These are phyloP conservation scores for Drosophila sucinea DNA, from an alignment of 1,140 invertebrate genomes.

Conservation along the genomic window DNA sequence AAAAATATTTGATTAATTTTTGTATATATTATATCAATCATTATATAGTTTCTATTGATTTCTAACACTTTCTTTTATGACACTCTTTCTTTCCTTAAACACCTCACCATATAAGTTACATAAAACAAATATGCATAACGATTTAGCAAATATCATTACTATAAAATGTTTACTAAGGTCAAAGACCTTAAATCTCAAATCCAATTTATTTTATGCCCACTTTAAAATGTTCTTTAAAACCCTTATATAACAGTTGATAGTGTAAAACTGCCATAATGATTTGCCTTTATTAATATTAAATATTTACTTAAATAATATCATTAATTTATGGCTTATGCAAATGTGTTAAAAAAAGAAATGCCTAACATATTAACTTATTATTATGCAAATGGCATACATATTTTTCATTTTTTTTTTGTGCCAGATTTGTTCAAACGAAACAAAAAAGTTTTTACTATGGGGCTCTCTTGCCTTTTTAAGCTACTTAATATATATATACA, in stretches of 20 bases:
- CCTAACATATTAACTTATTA: constrained; percentile 16
- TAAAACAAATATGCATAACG: too few relatives aligned
- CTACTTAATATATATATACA: background rate
- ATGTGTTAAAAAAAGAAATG: constrained; percentile 7
- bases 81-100: too few relatives aligned
- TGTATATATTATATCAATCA: too few relatives aligned
- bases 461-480: background rate
- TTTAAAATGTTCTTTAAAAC: background rate
- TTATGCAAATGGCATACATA: constrained; percentile 35
- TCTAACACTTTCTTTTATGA: too few relatives aligned
- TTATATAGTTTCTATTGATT: too few relatives aligned
- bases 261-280: background rate
- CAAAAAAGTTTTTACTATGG: constrained; percentile 37
- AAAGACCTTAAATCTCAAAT: too few relatives aligned
- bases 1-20: too few relatives aligned
- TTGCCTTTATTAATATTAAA: background rate
- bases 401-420: background rate
- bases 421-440: constrained; percentile 4
- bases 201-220: constrained; percentile 4
- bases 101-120: too few relatives aligned
- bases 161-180: too few relatives aligned
- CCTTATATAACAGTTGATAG: background rate
- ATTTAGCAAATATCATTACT: too few relatives aligned
- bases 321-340: constrained; percentile 6
- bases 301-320: constrained; percentile 6